Evolutionary conservation across 2,797 vertebrate species (phyloP).

Genomic region (Vespertilio murinus): DNA sequence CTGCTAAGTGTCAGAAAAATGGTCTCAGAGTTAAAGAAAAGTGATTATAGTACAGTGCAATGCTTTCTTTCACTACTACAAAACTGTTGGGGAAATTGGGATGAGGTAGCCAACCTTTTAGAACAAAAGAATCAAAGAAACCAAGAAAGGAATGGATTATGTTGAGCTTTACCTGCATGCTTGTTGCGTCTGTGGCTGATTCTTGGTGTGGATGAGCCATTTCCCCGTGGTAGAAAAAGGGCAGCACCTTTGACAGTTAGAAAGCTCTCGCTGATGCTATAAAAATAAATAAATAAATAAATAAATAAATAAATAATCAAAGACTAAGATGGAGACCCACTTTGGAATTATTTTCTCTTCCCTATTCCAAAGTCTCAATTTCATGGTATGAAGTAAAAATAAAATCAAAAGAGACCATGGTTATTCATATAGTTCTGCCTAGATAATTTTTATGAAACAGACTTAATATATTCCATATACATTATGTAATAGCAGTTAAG

Average conservation of each 20-base stretch:
- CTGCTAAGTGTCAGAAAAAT: slow-evolving; percentile 25
- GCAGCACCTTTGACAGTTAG: slow-evolving; percentile 98
- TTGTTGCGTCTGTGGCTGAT: slow-evolving; percentile 94
- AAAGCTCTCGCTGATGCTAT: slow-evolving; percentile 98
- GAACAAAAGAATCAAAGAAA: slow-evolving; percentile 41
- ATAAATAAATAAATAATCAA: not conserved
- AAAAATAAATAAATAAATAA: slow-evolving; percentile 20
- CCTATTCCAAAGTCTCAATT: not conserved
- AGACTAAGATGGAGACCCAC: not conserved
- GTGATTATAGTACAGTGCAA: not conserved
- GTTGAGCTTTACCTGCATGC: slow-evolving; percentile 90
- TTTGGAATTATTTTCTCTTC: slow-evolving; percentile 6
- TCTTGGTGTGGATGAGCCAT: slow-evolving; percentile 90
- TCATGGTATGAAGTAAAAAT: slow-evolving; percentile 35
- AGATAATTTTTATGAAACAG: slow-evolving; percentile 47
- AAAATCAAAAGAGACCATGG: slow-evolving; percentile 20
- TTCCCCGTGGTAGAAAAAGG: slow-evolving; percentile 95
- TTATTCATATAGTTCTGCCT: not conserved
- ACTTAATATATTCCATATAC: not conserved
- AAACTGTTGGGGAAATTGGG: not conserved
- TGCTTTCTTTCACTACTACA: slow-evolving; percentile 11
- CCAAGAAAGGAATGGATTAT: not conserved
- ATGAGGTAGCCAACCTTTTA: not conserved
- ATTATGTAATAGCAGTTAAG: slow-evolving; percentile 17
- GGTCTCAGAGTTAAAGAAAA: not conserved